Conservation (phyloP, 2,113 vertebrate genomes). For the Odobenus rosmarus region DNA sequence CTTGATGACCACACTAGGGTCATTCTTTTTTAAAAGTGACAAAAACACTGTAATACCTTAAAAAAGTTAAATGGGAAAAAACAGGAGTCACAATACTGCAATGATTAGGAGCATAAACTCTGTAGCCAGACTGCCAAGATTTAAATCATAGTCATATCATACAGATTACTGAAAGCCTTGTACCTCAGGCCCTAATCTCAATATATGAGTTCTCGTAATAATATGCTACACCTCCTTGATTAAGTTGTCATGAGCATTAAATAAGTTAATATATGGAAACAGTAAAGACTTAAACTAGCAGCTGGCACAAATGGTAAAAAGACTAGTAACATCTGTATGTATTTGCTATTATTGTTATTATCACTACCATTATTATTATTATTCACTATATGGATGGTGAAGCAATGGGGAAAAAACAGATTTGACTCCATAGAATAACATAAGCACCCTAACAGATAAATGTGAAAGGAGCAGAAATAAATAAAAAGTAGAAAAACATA, state of each 20-base stretch:
- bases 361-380: neutral
- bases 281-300: neutral
- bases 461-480: neutral
- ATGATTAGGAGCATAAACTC: neutral
- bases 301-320: neutral
- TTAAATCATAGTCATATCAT: neutral
- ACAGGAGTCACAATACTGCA: neutral
- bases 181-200: neutral
- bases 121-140: neutral
- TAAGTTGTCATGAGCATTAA: neutral
- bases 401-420: neutral
- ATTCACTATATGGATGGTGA: neutral
- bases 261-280: neutral
- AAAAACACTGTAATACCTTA: neutral
- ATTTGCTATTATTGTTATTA: neutral
- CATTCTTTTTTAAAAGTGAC: neutral
- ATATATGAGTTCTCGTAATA: neutral
- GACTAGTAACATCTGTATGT: neutral
- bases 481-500: constrained; percentile 35
- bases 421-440: neutral
- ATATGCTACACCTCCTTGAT: neutral
- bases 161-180: neutral
- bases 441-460: neutral
- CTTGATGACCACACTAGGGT: neutral
- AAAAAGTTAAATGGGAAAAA: constrained; percentile 39